These are phyloP conservation scores for Phoxinus dragarum DNA, from an alignment of 2,797 vertebrate species.

Conservation along the genomic window DNA sequence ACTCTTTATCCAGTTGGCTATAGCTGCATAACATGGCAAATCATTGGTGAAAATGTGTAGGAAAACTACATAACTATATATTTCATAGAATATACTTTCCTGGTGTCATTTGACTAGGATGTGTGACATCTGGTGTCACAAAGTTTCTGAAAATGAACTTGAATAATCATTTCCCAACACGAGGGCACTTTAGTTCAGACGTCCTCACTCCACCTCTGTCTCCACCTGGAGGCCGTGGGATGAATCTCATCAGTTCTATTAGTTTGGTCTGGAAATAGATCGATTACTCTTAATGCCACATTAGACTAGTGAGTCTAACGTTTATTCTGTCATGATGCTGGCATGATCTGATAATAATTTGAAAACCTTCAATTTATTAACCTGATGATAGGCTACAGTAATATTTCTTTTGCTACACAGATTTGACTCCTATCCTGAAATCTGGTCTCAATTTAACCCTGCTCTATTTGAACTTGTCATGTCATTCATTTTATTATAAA, in stretches of 20 bases:
- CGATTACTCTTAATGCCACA: conserved; percentile 42
- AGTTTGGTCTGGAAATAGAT: conserved; percentile 51
- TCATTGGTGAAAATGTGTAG: neutral
- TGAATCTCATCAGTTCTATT: conserved; percentile 28
- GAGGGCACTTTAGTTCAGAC: neutral
- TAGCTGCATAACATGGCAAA: neutral
- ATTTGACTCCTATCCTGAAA: neutral
- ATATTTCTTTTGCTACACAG: neutral
- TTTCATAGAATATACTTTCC: neutral
- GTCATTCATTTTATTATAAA: neutral
- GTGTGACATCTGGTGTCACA: neutral
- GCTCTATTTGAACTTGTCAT: conserved; percentile 5
- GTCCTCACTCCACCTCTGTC: neutral
- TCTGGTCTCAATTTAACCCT: neutral
- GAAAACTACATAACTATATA: neutral
- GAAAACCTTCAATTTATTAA: neutral
- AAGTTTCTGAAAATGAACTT: neutral
- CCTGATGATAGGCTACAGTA: neutral
- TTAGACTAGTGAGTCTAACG: conserved; percentile 21
- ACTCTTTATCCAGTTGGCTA: neutral
- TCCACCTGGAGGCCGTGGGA: conserved; percentile 30
- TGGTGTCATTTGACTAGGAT: neutral
- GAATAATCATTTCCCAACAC: neutral
- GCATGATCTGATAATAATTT: neutral
- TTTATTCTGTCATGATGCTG: conserved; percentile 4